Percentiles rank a stretch among this genome's conserved stretches.
phyloP scores from a whole-genome alignment of 2,888 invertebrate species.

The Thecophora atra region DNA sequence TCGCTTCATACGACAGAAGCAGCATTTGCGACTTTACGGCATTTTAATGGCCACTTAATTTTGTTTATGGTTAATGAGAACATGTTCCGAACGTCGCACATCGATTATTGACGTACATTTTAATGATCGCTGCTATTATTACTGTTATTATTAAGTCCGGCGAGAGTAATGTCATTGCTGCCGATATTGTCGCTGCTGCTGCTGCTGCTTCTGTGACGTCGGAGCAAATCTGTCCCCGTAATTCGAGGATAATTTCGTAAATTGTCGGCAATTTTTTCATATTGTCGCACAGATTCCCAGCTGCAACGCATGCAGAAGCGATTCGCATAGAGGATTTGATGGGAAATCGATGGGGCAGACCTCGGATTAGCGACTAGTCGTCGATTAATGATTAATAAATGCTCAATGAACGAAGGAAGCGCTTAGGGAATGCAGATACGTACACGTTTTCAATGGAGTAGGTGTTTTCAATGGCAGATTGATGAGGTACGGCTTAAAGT shows the following conservation, averaged over 20 bases:
- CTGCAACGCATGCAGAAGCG: no score
- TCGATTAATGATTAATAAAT: constrained; percentile 3
- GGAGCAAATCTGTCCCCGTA: constrained; percentile 36
- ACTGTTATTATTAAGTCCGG: constrained; percentile 50
- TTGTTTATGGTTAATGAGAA: constrained; percentile 66
- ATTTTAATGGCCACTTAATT: constrained; percentile 67
- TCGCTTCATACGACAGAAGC: constrained; percentile 54
- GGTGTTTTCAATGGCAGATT: not conserved
- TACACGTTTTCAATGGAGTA: not conserved
- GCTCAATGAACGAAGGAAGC: not conserved
- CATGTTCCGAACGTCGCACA: constrained; percentile 53
- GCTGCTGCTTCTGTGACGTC: constrained; percentile 34
- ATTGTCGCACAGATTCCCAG: constrained; percentile 25
- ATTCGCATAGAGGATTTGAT: not conserved
- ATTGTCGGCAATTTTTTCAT: constrained; percentile 45
- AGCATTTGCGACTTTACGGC: constrained; percentile 65
- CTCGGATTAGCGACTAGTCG: constrained; percentile 10
- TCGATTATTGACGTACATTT: constrained; percentile 56
- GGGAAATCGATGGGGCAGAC: not conserved
- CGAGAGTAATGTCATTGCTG: constrained; percentile 11
- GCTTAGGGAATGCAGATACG: not conserved
- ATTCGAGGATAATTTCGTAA: constrained; percentile 37
- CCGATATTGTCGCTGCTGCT: constrained; percentile 30
- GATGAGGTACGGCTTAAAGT: no score
- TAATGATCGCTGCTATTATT: constrained; percentile 56